A percentile compares a stretch with the other conserved stretches of the same genome.
phyloP scores from a whole-genome alignment of 2,888 invertebrate species.

The Oscheius sp. region DNA sequence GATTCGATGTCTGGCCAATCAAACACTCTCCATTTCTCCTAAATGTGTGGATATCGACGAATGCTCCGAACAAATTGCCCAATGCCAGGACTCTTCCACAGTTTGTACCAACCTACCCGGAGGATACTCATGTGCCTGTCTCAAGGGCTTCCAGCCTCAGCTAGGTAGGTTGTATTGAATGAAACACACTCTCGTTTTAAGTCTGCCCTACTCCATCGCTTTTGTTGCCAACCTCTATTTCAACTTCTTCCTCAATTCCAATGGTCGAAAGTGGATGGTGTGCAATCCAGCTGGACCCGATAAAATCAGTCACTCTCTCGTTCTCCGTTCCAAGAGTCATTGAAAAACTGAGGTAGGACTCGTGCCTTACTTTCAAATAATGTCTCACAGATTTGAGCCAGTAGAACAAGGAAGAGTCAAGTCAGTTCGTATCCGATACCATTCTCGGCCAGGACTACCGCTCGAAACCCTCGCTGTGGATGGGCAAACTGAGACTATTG shows the following conservation, averaged over 20 bases:
- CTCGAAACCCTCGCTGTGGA: conserved; percentile 29
- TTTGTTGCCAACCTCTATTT: conserved; percentile 34
- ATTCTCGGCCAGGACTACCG: conserved; percentile 34
- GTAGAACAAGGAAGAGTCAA: conserved; percentile 50
- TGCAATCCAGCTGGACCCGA: conserved; percentile 29
- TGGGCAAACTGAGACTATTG: background rate
- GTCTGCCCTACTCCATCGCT: conserved; percentile 36
- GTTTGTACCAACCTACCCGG: conserved; percentile 70
- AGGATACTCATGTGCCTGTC: conserved; percentile 71
- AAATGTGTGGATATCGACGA: conserved; percentile 72
- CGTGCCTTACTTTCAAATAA: background rate
- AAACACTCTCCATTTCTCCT: conserved; percentile 67
- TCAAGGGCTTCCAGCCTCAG: conserved; percentile 69
- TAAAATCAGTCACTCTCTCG: conserved; percentile 40
- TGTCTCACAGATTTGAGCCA: conserved; percentile 50
- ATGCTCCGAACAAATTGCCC: conserved; percentile 64
- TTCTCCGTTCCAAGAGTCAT: conserved; percentile 53
- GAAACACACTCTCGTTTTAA: background rate
- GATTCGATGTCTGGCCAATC: conserved; percentile 70
- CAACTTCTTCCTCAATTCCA: conserved; percentile 27
- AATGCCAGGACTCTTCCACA: conserved; percentile 59
- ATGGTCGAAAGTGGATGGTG: conserved; percentile 40
- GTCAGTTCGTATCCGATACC: conserved; percentile 52
- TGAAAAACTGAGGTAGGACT: conserved; percentile 48
- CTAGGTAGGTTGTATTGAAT: conserved; percentile 54